phyloP scores from a whole-genome alignment of 2,113 vertebrate genomes.

The Anarhynchus alexandrinus region DNA sequence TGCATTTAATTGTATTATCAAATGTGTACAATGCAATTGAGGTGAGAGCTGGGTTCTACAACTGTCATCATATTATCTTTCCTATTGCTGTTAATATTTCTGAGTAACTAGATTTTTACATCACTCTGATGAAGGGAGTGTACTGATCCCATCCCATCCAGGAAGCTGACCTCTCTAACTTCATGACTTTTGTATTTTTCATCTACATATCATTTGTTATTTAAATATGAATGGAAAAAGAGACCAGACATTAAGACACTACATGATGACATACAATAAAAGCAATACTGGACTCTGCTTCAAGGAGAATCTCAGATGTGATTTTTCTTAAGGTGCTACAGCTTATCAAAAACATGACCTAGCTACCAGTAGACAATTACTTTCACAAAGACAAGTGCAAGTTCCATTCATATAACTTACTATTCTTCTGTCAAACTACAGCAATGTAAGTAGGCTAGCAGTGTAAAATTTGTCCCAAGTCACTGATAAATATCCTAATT shows the following conservation, averaged over 20 bases:
- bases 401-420: background rate
- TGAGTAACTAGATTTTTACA: background rate
- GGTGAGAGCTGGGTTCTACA: background rate
- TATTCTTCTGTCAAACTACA: background rate
- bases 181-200: background rate
- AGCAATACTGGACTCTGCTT: background rate
- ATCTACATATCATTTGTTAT: background rate
- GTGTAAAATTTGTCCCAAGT: background rate
- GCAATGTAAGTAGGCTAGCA: background rate
- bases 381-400: background rate
- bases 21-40: background rate
- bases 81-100: background rate
- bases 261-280: background rate
- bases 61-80: background rate
- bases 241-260: background rate
- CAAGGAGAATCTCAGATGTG: background rate
- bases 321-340: background rate
- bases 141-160: background rate
- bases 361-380: background rate
- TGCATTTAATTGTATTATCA: background rate
- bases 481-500: background rate
- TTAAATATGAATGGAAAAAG: background rate
- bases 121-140: background rate
- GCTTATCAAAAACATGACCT: background rate
- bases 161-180: background rate